Evolutionary conservation across 2,888 invertebrate species (phyloP).

Genomic region (Stegophylla sp.): DNA sequence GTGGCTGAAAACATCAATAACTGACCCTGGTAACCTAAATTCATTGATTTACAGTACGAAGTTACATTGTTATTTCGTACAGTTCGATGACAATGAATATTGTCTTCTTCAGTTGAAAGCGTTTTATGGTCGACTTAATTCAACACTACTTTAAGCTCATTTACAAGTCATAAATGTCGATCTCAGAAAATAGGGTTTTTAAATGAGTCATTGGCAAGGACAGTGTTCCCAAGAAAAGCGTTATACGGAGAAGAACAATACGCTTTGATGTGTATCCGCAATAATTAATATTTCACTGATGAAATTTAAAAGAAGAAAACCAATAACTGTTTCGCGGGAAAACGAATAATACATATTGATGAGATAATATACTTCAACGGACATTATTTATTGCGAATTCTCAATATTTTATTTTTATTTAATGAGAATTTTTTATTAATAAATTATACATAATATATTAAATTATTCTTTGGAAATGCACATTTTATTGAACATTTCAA

Average conservation of each 20-base stretch:
- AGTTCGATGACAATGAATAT: no score
- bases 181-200: neutral
- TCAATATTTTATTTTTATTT: slow-evolving; percentile 10
- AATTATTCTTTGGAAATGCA: neutral
- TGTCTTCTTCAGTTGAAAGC: no score
- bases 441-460: neutral
- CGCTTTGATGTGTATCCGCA: slow-evolving; percentile 15
- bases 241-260: neutral
- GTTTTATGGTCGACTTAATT: neutral
- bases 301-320: neutral
- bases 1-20: no score
- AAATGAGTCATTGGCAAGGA: neutral
- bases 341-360: slow-evolving; percentile 37
- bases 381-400: neutral
- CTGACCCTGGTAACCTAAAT: no score
- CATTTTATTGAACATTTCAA: neutral
- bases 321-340: neutral
- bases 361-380: neutral
- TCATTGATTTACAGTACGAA: no score
- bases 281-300: slow-evolving; percentile 39
- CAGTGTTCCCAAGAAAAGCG: neutral
- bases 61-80: no score
- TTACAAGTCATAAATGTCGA: slow-evolving; percentile 27
- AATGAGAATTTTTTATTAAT: neutral
- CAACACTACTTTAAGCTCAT: slow-evolving; percentile 5